Evolutionary conservation across 2,113 vertebrate genomes (phyloP), one percentile per base, ranked within the genome.

Genomic region (Seriola dumerili): DNA sequence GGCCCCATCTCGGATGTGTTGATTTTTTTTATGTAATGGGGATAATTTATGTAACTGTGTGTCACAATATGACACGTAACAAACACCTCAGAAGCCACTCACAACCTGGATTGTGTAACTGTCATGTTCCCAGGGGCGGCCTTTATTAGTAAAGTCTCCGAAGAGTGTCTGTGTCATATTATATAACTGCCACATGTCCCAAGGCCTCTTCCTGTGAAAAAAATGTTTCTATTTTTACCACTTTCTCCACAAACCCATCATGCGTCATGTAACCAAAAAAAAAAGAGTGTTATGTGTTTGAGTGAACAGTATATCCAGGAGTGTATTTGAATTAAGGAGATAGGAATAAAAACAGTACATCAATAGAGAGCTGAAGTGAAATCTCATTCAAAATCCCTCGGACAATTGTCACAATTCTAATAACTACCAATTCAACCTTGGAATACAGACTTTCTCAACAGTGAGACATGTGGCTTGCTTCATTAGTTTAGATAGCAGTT

Each of bases 11-110:
- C 50, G 54, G 59, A 85, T 65, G 54, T 66, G 44, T 50, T 58
- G 57, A 3, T 34, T 50, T 13, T 84, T 82, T 68, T 73, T 74
- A 77, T 55, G 55, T 81, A 58, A 86, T 23, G 23, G 54, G n/a
- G 75, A 82, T 80, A 17, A 89, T 92, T 94, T 86, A 91, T 87
- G 64, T 78, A 88, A 90, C 68, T 34, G 8, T 4, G 36, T 36
- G 52, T 42, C 34, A 78, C 82, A 79, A 86, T 78, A 38, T 36
- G 63, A 81, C 80, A 78, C 11, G 77, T 77, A 87, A 90, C 19
- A 69, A 71, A 89, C 77, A 86, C 83, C 88, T 55, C 29, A 38
- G 77, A 25, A 89, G 76, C 69, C 81, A 46, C 67, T 85, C 76
- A 72, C 58, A 61, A 63, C 71, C 82, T 71, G 71, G 67, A 80